Base-by-base conservation (phyloP, 2,888 invertebrate species). In the Kuschelorhynchus macadamiae region DNA sequence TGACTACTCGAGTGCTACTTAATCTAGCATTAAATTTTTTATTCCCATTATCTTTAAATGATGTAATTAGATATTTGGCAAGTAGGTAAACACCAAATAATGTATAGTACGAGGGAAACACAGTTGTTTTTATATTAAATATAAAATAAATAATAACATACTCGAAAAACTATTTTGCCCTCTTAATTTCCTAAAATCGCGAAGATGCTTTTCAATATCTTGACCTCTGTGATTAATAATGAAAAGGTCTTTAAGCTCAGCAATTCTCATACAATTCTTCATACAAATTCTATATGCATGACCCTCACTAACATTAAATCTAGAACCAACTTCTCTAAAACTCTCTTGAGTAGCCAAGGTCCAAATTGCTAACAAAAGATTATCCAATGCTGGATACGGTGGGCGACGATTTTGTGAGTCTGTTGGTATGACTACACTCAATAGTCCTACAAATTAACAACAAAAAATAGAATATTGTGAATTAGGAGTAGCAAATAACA, bases 21-120 rank as follows among this genome's bases (percentile, higher is more conserved):
- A 62, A 20, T 9, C 14, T 42, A 20, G 21, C 47, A 41, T 67
- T 67, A 49, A 67, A 55, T 14, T 7, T 21, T 12, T 62, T 39
- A 60, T 66, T 42, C 21, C 62, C 46, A 42, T 67, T 62, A 42
- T 61, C 62, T 21, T 50, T 47, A 49, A 62, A 67, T 1, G 56
- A 56, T 12, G 42, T 52, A 47, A 67, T 47, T 9, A 66, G n/a
- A 25, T 53, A 61, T 18, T 20, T 56, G 12, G 44, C 32, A 18
- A 67, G 16, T 12, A 62, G 61, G 42, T 67, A 61, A 11, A 56
- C 67, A n/a, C 42, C 30, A 25, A 7, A 7, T 7, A 25, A 25
- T 25, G 25, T 7, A 25, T 25, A 25, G 3, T 25, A 25, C 25
- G 7, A 5, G 25, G 7, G 25, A 25, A 25, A 7, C 7, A 25